phyloP scores from a whole-genome alignment of 2,888 invertebrate genomes.

The Synergus umbraculus region DNA sequence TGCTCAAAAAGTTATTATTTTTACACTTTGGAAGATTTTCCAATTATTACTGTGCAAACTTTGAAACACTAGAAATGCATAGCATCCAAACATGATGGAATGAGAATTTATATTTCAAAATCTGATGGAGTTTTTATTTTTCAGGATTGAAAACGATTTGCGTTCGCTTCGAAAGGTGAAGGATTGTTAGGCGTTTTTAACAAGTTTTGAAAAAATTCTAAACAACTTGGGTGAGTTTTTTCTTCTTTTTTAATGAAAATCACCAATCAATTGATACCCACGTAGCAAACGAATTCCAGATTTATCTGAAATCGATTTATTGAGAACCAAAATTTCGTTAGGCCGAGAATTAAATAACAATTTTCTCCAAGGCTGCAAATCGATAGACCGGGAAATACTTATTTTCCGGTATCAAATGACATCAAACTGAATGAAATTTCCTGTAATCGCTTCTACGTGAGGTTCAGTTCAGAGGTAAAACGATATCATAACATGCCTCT shows the following conservation, averaged over 20 bases:
- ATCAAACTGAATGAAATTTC: conserved; percentile 5
- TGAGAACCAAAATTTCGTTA: neutral
- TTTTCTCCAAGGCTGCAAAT: neutral
- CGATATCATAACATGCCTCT: conserved; percentile 12
- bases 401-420: conserved; percentile 9
- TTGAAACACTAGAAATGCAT: no score
- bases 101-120: neutral
- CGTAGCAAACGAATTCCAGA: no score
- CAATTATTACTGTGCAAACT: neutral
- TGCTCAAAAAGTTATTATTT: conserved; percentile 20
- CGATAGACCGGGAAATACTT: neutral
- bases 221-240: neutral
- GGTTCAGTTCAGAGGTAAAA: neutral
- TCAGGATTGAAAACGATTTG: neutral
- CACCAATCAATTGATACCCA: no score
- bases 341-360: conserved; percentile 3
- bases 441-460: neutral
- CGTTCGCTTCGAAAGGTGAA: neutral
- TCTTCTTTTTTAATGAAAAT: neutral
- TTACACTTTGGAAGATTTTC: neutral
- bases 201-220: neutral
- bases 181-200: neutral
- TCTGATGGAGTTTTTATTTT: neutral
- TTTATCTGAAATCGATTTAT: no score
- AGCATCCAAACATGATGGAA: no score